These are phyloP conservation scores for Proctacanthus coquilletti DNA, from an alignment of 1,140 invertebrate species.

Conservation along the genomic window DNA sequence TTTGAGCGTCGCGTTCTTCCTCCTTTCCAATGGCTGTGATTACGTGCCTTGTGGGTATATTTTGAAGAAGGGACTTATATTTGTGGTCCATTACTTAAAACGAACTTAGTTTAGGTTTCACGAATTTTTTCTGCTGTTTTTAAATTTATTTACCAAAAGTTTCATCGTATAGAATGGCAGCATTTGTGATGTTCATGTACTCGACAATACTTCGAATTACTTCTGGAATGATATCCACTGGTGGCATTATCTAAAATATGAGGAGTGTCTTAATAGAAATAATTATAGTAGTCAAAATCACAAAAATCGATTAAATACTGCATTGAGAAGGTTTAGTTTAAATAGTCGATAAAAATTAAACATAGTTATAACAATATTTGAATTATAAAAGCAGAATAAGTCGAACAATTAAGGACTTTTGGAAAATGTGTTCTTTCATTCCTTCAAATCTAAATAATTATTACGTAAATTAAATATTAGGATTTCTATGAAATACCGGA, in stretches of 20 bases:
- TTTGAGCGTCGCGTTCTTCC: slow-evolving; percentile 41
- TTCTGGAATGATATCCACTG: slow-evolving; percentile 67
- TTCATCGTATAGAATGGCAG: slow-evolving; percentile 77
- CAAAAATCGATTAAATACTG: no score
- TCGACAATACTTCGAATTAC: slow-evolving; percentile 62
- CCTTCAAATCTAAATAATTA: no score
- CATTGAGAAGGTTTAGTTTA: no score
- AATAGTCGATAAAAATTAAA: neutral
- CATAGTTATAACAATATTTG: no score
- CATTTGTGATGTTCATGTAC: slow-evolving; percentile 73
- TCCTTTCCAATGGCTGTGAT: slow-evolving; percentile 48
- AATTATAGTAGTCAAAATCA: no score
- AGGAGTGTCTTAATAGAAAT: no score
- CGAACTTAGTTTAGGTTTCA: neutral
- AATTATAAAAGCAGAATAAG: no score
- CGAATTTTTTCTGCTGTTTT: neutral
- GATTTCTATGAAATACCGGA: no score
- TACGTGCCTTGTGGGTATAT: slow-evolving; percentile 72
- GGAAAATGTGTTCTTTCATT: no score
- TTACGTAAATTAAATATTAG: neutral
- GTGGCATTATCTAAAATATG: slow-evolving; percentile 48
- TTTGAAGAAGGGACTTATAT: slow-evolving; percentile 74
- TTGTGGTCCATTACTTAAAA: slow-evolving; percentile 76
- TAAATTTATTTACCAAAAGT: slow-evolving; percentile 48
- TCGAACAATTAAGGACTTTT: no score